Evolutionary conservation across 2,888 invertebrate genomes (phyloP).

Genomic region (Villa cingulata): DNA sequence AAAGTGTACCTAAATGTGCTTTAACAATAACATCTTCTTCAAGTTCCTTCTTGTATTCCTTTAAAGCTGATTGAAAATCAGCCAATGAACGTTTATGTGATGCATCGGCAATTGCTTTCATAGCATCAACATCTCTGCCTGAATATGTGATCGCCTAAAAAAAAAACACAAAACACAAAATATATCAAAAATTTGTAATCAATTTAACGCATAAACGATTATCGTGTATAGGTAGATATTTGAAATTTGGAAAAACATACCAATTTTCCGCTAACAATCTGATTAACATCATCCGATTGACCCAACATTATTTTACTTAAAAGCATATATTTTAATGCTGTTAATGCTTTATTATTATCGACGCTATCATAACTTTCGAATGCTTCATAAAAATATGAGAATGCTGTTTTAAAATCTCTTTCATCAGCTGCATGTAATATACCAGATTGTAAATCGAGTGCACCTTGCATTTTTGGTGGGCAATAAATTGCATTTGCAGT

Average conservation of each 20-base stretch:
- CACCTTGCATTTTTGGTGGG: constrained; percentile 96
- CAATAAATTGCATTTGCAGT: constrained; percentile 99
- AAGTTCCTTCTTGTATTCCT: constrained; percentile 74
- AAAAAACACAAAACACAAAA: not conserved
- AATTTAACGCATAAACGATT: not conserved
- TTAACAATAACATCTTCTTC: constrained; percentile 94
- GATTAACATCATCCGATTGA: constrained; percentile 89
- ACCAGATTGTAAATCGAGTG: constrained; percentile 92
- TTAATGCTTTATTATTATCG: constrained; percentile 79
- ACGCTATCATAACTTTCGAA: constrained; percentile 98
- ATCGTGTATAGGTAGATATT: too few species aligned
- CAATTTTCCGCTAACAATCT: constrained; percentile 90
- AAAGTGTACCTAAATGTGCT: constrained; percentile 90
- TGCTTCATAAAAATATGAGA: constrained; percentile 98
- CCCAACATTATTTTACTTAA: constrained; percentile 97
- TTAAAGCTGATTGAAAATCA: constrained; percentile 85
- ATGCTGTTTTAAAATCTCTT: constrained; percentile 98
- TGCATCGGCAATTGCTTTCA: constrained; percentile 93
- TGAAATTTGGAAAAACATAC: constrained; percentile 21
- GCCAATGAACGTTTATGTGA: constrained; percentile 93
- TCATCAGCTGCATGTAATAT: constrained; percentile 99
- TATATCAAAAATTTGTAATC: not conserved
- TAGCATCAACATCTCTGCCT: constrained; percentile 91
- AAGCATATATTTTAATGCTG: constrained; percentile 98
- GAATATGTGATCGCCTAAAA: constrained; percentile 81